A percentile compares a stretch with the other conserved stretches of the same genome.
Conservation (phyloP, 2,888 invertebrate species). For the Rugalucina vietnamica region DNA sequence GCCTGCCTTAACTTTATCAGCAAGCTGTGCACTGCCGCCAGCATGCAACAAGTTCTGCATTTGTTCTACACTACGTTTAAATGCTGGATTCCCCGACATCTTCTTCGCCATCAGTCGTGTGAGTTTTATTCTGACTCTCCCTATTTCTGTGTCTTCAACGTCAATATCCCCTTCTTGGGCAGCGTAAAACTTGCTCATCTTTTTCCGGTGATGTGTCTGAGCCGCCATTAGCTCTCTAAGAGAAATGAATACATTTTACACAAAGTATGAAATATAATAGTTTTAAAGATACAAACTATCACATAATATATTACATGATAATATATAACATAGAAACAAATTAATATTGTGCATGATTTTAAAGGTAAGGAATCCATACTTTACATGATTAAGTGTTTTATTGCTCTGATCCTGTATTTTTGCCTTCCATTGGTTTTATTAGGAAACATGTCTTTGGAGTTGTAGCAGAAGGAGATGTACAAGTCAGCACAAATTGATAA, state of each 20-base stretch:
- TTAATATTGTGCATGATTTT: too few relatives aligned
- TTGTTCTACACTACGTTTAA: conserved; percentile 66
- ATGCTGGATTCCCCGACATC: conserved; percentile 70
- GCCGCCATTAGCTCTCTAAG: conserved; percentile 78
- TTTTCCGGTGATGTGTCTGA: conserved; percentile 73
- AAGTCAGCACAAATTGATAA: too few relatives aligned
- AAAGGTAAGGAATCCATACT: too few relatives aligned
- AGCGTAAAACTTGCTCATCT: conserved; percentile 72
- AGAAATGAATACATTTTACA: neutral
- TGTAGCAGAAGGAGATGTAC: too few relatives aligned
- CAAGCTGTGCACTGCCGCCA: conserved; percentile 50
- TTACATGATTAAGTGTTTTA: too few relatives aligned
- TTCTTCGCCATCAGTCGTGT: conserved; percentile 72
- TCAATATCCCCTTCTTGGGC: conserved; percentile 67
- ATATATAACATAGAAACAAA: too few relatives aligned
- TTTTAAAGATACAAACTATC: neutral
- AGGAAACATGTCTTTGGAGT: too few relatives aligned
- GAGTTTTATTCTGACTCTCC: conserved; percentile 73
- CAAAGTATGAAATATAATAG: neutral
- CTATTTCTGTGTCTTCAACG: conserved; percentile 77
- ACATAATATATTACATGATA: neutral
- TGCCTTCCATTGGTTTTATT: too few relatives aligned
- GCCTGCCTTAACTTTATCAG: conserved; percentile 37
- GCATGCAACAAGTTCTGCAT: conserved; percentile 47
- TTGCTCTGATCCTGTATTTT: too few relatives aligned